Conservation (phyloP, 2,113 vertebrate genomes). For the Corapipo altera region DNA sequence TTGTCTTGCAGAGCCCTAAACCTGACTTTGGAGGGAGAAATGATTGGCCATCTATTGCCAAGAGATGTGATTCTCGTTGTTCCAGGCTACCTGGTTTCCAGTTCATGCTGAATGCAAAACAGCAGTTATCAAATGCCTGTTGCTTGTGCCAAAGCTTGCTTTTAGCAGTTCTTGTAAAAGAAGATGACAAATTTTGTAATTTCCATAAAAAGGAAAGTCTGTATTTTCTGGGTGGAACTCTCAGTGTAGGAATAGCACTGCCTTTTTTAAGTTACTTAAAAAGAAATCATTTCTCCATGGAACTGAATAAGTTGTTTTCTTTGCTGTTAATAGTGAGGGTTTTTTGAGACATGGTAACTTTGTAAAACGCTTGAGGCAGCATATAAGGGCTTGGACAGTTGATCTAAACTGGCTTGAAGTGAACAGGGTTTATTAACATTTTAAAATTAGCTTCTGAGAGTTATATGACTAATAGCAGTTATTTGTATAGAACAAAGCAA, state of each 20-base stretch:
- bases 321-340: background rate
- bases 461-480: background rate
- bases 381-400: background rate
- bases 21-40: background rate
- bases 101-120: slow-evolving; percentile 11
- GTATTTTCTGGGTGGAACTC: slow-evolving; percentile 46
- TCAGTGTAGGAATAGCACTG: background rate
- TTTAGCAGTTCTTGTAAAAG: slow-evolving; percentile 26
- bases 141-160: slow-evolving; percentile 19
- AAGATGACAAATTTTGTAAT: slow-evolving; percentile 28
- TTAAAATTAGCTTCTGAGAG: background rate
- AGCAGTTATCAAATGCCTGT: slow-evolving; percentile 16
- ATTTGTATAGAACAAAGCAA: background rate
- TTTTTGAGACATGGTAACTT: background rate
- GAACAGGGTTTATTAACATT: background rate
- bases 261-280: background rate
- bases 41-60: background rate
- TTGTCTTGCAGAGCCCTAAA: background rate
- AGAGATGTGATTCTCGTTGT: background rate
- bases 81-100: slow-evolving; percentile 3
- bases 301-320: slow-evolving; percentile 31
- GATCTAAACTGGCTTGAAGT: background rate
- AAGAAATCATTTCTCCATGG: slow-evolving; percentile 1
- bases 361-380: background rate
- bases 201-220: slow-evolving; percentile 53